A percentile compares a stretch with the other conserved stretches of the same genome.
Evolutionary conservation across 2,113 vertebrate species (phyloP).

Genomic region (Kryptolebias marmoratus): DNA sequence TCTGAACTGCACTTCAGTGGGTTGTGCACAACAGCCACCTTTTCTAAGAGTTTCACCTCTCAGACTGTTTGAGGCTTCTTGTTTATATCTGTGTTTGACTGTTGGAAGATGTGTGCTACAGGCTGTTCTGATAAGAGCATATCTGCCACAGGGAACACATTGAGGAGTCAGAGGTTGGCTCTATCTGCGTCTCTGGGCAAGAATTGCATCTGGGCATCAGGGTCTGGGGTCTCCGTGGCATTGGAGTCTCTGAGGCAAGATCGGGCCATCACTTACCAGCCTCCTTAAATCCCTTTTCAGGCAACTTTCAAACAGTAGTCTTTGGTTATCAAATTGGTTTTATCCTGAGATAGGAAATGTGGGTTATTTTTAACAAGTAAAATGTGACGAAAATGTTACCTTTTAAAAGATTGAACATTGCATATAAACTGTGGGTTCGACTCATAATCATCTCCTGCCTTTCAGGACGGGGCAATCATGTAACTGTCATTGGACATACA

Average conservation of each 20-base stretch:
- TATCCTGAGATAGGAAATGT: too few species aligned
- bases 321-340: background rate
- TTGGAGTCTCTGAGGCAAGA: slow-evolving; percentile 29
- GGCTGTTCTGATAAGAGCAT: slow-evolving; percentile 71
- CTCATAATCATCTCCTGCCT: too few species aligned
- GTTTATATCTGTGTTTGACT: slow-evolving; percentile 44
- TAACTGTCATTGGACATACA: too few species aligned
- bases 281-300: slow-evolving; percentile 26
- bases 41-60: slow-evolving; percentile 40
- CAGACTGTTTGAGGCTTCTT: slow-evolving; percentile 33
- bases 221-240: slow-evolving; percentile 43
- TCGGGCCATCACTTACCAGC: slow-evolving; percentile 51
- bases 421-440: too few species aligned
- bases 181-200: slow-evolving; percentile 65
- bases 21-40: slow-evolving; percentile 44
- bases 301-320: background rate
- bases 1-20: slow-evolving; percentile 42
- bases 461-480: too few species aligned
- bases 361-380: too few species aligned
- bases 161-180: slow-evolving; percentile 64
- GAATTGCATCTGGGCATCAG: slow-evolving; percentile 38
- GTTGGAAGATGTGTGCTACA: slow-evolving; percentile 63
- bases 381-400: too few species aligned
- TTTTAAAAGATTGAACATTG: too few species aligned
- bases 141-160: slow-evolving; percentile 66